Base-by-base conservation (phyloP, 30 jellyfish, hydroid and myxozoan genomes). In the Pelagia noctiluca region DNA sequence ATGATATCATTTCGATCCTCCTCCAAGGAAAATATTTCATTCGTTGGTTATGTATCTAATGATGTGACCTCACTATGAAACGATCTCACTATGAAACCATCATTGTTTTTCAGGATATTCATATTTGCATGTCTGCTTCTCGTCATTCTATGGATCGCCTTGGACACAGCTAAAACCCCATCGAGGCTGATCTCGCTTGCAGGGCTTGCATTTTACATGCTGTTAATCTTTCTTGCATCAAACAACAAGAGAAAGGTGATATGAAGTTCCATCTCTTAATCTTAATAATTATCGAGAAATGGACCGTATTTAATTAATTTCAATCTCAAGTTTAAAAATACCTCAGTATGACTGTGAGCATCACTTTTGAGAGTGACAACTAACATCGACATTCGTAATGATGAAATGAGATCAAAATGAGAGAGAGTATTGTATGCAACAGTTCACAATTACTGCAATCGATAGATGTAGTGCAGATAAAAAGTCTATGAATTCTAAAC, bases 141-240 rank as follows among this genome's bases (percentile, higher is more conserved):
- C 18, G 70, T 74, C 23, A 30, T 35, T 52, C 22, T 35, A n/a
- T 74, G 86, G 86, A 35, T 74, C 48, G 86, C 35, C 4, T 47
- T 74, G 52, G 86, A 74, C 49, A 74, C 86, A 30, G 86, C 86
- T 2, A 74, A 74, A 30, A 30, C 22, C 50, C 86, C 86, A 74
- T 2, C 48, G 62, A 70, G 86, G 19, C 29, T 74, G 66, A 28
- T 74, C 49, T 47, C 86, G 26, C 31, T 74, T 47, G 86, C 26
- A 22, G 86, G 86, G 5, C 82, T 74, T 2, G 29, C 31, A 4
- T 47, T 42, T 5, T 50, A 46, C 75, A 74, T 46, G 76, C 11
- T 74, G n/a, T 22, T 74, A 37, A 30, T 70, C 53, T 74, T 28
- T 47, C 16, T 74, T 8, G 42, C 54, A 30, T 46, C 77, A 26